Evolutionary conservation across 2,797 vertebrate genomes (phyloP), one percentile per base, ranked within the genome.

Genomic region (Anomalospiza imberbis): DNA sequence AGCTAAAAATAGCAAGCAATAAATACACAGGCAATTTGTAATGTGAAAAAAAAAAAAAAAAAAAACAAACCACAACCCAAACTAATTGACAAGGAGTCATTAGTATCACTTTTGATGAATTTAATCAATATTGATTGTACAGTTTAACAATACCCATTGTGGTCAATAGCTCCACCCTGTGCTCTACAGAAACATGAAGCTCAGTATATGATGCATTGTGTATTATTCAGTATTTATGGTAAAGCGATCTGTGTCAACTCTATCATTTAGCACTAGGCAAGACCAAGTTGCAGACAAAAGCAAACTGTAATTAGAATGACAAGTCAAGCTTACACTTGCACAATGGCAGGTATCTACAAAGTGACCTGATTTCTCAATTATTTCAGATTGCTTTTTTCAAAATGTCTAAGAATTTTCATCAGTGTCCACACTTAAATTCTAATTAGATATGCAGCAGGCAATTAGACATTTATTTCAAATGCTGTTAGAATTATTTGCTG

Each of bases 381-480:
- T 57, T 94, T 82, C 67, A 40, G 45, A 36, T 76, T 3, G n/a
- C 16, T 91, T 47, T 68, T 72, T 48, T 87, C 45, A 67, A 87
- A 85, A 91, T 54, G 34, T 29, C 72, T 57, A 53, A 92, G 54
- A 60, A 44, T 61, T 63, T 67, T 94, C 88, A 91, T 65, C 45
- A 40, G n/a, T 17, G 31, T 55, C 79, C 70, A 51, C 32, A 38
- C 76, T 66, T 66, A 44, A 25, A 50, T 67, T 93, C 81, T 58
- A 84, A 78, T 86, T 57, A 89, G 53, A 60, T 86, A 73, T 26
- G 63, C 80, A 55, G 54, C 19, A 87, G 25, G 74, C 48, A 92
- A 91, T 93, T 86, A 86, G 63, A 93, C 50, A 73, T 88, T 85
- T 82, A 70, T 90, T 79, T 79, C 63, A 91, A 95, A 91, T 42